These are phyloP conservation scores for Alexandromys fortis DNA, from an alignment of 2,113 vertebrate genomes.

Conservation along the genomic window DNA sequence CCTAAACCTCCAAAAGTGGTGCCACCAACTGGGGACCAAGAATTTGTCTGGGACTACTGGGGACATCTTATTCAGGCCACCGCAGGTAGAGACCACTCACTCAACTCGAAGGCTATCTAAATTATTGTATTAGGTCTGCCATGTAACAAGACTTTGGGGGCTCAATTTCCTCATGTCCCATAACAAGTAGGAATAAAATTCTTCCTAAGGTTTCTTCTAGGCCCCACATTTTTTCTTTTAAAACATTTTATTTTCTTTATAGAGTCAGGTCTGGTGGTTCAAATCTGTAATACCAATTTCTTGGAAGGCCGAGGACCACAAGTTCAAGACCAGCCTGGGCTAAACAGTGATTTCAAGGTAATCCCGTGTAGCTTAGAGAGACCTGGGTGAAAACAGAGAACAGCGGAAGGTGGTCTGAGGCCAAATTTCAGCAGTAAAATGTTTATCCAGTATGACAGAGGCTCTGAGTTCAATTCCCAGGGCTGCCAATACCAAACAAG, in stretches of 20 bases:
- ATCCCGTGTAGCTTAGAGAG: neutral
- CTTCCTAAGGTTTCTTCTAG: slow-evolving; percentile 19
- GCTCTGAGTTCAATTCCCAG: neutral
- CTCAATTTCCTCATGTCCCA: neutral
- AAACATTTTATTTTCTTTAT: neutral
- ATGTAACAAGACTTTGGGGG: neutral
- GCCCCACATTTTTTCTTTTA: neutral
- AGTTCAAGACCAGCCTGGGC: neutral
- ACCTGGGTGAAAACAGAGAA: neutral
- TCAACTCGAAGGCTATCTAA: slow-evolving; percentile 23
- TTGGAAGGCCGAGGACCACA: neutral
- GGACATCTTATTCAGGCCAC: neutral
- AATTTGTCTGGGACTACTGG: neutral
- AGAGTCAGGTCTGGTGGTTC: neutral
- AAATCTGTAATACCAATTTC: neutral
- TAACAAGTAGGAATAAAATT: neutral
- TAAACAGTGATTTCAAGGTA: too few relatives aligned
- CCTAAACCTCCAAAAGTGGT: neutral
- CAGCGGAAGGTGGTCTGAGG: neutral
- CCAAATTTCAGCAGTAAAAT: neutral
- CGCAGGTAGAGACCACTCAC: neutral
- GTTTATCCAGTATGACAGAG: neutral
- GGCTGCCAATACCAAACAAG: neutral
- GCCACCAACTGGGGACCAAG: neutral
- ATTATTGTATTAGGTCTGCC: neutral